Evolutionary conservation across 2,113 vertebrate species (phyloP), one percentile per base, ranked within the genome.

Genomic region (Sula dactylatra): DNA sequence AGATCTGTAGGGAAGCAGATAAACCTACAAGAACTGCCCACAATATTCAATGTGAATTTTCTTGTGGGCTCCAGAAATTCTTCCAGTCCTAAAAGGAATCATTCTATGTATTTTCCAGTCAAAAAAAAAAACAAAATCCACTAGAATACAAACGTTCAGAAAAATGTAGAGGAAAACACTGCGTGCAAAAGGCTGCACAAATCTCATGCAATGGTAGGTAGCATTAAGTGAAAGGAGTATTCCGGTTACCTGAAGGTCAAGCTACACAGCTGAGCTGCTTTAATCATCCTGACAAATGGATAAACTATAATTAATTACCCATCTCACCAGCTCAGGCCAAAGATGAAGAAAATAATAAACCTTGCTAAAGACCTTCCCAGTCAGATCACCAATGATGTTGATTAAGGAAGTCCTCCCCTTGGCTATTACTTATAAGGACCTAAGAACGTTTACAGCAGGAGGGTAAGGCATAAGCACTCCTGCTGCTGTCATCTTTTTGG

Each of bases 271-370:
- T 67, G 61, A 92, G 72, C 61, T 79, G 73, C 65, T 90, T 96
- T 94, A 97, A 97, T 91, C 77, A 92, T 82, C 54, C 77, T 89
- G 92, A 91, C 69, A 96, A 94, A 89, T n/a, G 86, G 72, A 64
- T 81, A 96, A 94, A 97, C 76, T 84, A 86, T 90, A 79, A 94
- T 95, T 96, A 95, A 96, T 93, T 94, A 91, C 52, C 49, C 47
- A 86, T 73, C 67, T 92, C 54, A 88, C 19, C 17, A 93, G 42
- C 79, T 86, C 82, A 64, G 72, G 72, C 49, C 73, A 76, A 89
- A 95, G 65, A 91, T 49, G 72, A 93, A 81, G 90, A 88, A 94
- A 97, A 93, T 80, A 91, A 93, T 81, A 93, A 91, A 91, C 86
- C 69, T 90, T 93, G 38, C 38, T 95, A 72, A 97, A 86, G 85